Percentiles rank a stretch among this genome's conserved stretches.
Conservation (phyloP, 2,797 vertebrate species). For the Helicolenus hilgendorfi region DNA sequence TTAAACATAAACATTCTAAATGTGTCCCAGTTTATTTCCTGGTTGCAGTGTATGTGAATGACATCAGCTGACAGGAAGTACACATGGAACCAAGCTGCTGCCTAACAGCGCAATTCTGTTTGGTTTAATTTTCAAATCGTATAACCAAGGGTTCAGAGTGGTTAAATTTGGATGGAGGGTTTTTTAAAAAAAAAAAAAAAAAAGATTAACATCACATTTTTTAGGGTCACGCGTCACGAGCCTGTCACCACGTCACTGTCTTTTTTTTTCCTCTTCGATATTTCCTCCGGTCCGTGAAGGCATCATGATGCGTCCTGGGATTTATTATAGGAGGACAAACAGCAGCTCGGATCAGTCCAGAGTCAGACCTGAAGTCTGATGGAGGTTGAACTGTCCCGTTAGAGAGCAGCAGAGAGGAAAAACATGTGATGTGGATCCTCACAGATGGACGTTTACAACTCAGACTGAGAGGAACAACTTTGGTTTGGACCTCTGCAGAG, state of each 20-base stretch:
- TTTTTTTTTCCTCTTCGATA: fast-evolving
- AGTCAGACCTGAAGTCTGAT: neutral
- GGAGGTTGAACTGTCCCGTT: neutral
- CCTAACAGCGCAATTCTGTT: too few relatives aligned
- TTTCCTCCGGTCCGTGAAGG: conserved; percentile 38
- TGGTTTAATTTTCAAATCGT: too few relatives aligned
- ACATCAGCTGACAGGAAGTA: too few relatives aligned
- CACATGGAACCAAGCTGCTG: too few relatives aligned
- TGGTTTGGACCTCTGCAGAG: neutral
- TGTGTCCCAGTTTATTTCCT: too few relatives aligned
- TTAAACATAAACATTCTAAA: too few relatives aligned
- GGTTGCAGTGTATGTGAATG: too few relatives aligned
- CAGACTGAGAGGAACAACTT: neutral
- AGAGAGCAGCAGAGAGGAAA: neutral
- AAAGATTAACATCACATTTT: neutral
- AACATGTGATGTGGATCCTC: conserved; percentile 4
- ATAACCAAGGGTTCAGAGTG: too few relatives aligned
- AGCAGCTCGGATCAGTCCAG: neutral
- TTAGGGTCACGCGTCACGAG: neutral
- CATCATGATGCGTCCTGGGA: neutral
- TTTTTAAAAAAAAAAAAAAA: fast-evolving
- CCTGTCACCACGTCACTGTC: neutral
- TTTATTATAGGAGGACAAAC: neutral
- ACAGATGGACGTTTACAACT: neutral
- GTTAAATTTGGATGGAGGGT: too few relatives aligned